phyloP scores from a whole-genome alignment of 2,888 invertebrate genomes.

The Xestia sexstrigata region DNA sequence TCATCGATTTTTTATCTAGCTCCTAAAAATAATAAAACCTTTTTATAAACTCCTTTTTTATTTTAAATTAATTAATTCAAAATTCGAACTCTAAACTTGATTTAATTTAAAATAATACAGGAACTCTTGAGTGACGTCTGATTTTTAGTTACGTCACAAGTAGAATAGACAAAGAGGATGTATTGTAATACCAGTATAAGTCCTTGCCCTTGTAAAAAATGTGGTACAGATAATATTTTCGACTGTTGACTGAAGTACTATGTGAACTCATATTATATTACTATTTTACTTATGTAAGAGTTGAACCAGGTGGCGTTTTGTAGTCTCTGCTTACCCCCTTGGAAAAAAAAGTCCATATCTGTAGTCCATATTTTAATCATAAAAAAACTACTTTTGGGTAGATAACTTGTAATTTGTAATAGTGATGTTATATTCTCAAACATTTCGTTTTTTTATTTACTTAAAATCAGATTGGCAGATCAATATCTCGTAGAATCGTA shows the following conservation, averaged over 20 bases:
- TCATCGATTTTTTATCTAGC: not conserved
- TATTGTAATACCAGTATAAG: not conserved
- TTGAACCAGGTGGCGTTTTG: not conserved
- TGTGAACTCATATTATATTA: not conserved
- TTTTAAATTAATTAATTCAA: not conserved
- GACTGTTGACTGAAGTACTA: not conserved
- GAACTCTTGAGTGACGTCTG: constrained; percentile 19
- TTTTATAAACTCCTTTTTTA: not conserved
- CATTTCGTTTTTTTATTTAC: not conserved
- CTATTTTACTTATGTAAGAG: not conserved
- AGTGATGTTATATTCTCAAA: not conserved
- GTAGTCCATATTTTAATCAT: not conserved
- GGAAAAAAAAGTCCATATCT: too few species aligned
- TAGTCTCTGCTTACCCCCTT: not conserved
- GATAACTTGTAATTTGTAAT: not conserved
- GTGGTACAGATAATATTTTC: not conserved
- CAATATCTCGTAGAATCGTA: not conserved
- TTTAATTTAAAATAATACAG: not conserved
- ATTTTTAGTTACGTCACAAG: not conserved
- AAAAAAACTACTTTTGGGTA: not conserved
- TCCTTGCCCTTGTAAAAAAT: constrained; percentile 6
- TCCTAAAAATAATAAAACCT: not conserved
- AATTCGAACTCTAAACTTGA: not conserved
- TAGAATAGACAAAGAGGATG: constrained; percentile 38
- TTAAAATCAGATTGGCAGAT: not conserved